phyloP scores from a whole-genome alignment of 2,888 invertebrate species.

The Erebia aethiops region DNA sequence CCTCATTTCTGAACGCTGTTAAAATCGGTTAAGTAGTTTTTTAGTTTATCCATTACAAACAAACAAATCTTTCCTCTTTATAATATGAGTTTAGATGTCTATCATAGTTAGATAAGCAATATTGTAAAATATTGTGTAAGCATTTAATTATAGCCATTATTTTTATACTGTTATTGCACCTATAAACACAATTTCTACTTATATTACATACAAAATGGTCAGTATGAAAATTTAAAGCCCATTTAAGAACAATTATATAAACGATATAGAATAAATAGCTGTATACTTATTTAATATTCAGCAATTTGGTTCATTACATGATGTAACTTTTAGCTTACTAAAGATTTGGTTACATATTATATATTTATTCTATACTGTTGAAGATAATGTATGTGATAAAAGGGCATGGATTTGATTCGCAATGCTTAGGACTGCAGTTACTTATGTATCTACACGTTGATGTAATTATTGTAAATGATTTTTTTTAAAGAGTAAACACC shows the following conservation, averaged over 20 bases:
- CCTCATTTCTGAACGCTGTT: too few species aligned
- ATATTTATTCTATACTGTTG: too few species aligned
- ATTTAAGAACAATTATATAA: not conserved
- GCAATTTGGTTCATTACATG: not conserved
- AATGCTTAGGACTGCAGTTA: too few species aligned
- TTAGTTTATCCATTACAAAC: too few species aligned
- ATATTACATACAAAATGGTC: not conserved
- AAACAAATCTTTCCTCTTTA: too few species aligned
- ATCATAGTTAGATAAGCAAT: not conserved
- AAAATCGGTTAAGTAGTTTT: too few species aligned
- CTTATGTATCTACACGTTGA: too few species aligned
- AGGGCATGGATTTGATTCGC: too few species aligned
- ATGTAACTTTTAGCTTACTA: not conserved
- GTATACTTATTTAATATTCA: not conserved
- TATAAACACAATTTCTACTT: not conserved
- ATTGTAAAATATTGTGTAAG: not conserved
- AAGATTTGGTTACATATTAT: not conserved
- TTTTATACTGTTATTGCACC: not conserved
- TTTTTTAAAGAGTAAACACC: too few species aligned
- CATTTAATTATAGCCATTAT: not conserved
- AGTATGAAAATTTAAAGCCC: not conserved
- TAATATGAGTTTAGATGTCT: too few species aligned
- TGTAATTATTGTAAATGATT: too few species aligned
- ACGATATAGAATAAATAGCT: not conserved
- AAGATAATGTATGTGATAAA: too few species aligned